phyloP scores from a whole-genome alignment of 2,113 vertebrate genomes.

The Romanogobio albipinnatus region DNA sequence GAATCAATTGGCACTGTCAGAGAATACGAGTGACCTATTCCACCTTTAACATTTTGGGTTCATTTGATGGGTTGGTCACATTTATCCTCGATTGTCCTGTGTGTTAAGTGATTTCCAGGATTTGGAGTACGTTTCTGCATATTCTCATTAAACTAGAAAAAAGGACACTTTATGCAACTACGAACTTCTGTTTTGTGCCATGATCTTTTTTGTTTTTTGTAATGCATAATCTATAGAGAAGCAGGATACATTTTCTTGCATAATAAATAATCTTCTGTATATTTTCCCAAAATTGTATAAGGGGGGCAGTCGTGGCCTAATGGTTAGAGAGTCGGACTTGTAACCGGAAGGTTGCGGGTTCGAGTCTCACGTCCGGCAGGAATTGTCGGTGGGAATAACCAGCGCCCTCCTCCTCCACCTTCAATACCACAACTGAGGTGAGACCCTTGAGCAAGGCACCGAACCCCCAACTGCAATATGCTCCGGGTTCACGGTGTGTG shows the following conservation, averaged over 20 bases:
- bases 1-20: conserved; percentile 60
- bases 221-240: too few species aligned
- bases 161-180: background rate
- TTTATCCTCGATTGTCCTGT: conserved; percentile 15
- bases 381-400: too few species aligned
- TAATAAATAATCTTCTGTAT: background rate
- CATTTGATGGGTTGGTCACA: background rate
- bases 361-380: too few species aligned
- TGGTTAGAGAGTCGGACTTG: too few species aligned
- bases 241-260: background rate
- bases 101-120: background rate
- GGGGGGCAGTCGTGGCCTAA: too few species aligned
- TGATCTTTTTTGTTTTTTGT: background rate
- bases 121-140: background rate
- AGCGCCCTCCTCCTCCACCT: too few species aligned
- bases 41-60: background rate
- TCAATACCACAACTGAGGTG: too few species aligned
- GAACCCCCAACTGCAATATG: too few species aligned
- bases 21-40: conserved; percentile 4
- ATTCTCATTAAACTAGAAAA: background rate
- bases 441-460: too few species aligned
- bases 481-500: too few species aligned
- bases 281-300: background rate
- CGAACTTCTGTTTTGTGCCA: background rate
- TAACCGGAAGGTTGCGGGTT: too few species aligned